Base-by-base conservation (phyloP, 2,888 invertebrate genomes). In the Pseudolycoriella hygida region DNA sequence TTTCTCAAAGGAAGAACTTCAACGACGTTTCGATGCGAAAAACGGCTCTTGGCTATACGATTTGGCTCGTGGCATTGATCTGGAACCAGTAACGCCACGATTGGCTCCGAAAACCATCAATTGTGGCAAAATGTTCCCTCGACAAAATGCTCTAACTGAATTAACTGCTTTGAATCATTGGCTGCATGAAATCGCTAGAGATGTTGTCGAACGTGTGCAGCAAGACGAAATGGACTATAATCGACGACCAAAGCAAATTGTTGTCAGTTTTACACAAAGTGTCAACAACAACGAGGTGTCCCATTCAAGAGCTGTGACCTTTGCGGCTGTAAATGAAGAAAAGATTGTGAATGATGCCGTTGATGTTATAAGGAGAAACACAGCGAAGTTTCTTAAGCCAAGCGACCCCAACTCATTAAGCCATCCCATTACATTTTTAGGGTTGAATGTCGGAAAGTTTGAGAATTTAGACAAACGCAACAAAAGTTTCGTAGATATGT, bases 61-160 rank as follows among this genome's bases (percentile, higher is more conserved):
- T 53, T 78, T 94, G 49, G 82, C 86, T 2, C 74, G 82, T 50
- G 96, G 96, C 2, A 74, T 86, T 45, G 92, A 96, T 57, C 63
- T 76, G 49, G 96, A 96, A 56, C 78, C 84, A n/a, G 96, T 97
- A 0, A 80, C 76, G 48, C 76, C 80, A 1, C 74, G 89, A 51
- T 77, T 88, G 49, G 74, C 90, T 46, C 74, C 90, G 1, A 93
- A 94, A 64, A 93, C 93, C 45, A 89, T 97, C 53, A 96, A 93
- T 1, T 93, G 93, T 57, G 87, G 90, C 60, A 97, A 97, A 66
- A 87, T 87, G 57, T 94, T 97, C 61, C 77, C 79, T 2, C 96
- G 92, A 0, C 77, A 74, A 56, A 74, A 74, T 52, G 80, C 84
- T 10, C 72, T 94, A 4, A 62, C 66, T 1, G 76, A 76, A 15